Evolutionary conservation across 2,113 vertebrate species (phyloP).

Genomic region (Anhinga anhinga): DNA sequence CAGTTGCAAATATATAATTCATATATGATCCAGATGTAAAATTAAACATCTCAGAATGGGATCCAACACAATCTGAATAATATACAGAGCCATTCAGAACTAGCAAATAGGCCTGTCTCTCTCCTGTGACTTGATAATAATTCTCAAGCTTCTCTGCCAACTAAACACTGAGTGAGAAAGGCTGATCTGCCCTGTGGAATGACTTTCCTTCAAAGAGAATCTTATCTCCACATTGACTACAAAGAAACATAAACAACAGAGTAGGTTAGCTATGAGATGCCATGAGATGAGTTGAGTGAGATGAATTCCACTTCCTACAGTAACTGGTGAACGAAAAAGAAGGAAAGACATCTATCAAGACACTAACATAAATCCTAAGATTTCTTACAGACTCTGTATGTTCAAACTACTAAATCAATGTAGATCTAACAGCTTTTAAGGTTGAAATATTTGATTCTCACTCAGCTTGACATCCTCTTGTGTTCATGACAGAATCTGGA

Average conservation of each 20-base stretch:
- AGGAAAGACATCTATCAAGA: not conserved
- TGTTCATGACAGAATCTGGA: not conserved
- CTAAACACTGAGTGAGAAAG: not conserved
- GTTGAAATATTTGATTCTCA: not conserved
- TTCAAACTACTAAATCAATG: not conserved
- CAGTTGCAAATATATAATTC: not conserved
- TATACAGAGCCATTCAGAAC: not conserved
- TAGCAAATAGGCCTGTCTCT: not conserved
- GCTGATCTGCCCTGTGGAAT: not conserved
- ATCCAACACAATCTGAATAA: not conserved
- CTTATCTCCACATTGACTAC: not conserved
- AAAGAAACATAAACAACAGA: not conserved
- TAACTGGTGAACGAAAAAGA: not conserved
- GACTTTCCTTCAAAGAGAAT: not conserved
- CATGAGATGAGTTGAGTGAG: not conserved
- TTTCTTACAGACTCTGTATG: not conserved
- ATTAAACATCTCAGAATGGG: not conserved
- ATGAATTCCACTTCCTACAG: not conserved
- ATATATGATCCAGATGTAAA: not conserved
- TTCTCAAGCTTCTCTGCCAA: not conserved
- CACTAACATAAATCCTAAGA: not conserved
- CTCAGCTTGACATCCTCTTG: not conserved
- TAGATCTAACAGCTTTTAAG: not conserved
- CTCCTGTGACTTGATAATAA: not conserved
- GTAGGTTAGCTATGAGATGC: not conserved